Evolutionary conservation across 2,113 vertebrate species (phyloP).

Genomic region (Pavo muticus): DNA sequence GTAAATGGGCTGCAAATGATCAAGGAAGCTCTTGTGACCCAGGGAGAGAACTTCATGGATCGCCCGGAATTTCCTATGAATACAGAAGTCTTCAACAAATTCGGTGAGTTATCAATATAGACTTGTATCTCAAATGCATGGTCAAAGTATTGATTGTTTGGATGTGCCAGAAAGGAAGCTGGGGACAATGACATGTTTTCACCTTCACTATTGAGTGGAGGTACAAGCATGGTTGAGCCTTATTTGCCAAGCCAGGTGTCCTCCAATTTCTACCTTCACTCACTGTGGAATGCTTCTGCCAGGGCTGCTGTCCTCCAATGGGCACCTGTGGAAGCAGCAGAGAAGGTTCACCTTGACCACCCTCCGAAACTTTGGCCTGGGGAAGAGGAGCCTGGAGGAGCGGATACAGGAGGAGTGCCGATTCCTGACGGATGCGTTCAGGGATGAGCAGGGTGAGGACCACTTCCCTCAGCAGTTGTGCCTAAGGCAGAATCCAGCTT

Average conservation of each 20-base stretch:
- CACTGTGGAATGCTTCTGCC: accelerated
- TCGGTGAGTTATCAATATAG: no score
- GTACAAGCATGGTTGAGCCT: background rate
- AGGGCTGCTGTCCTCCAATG: constrained; percentile 74
- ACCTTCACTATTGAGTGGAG: no score
- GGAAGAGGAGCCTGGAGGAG: constrained; percentile 79
- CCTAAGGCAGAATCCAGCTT: background rate
- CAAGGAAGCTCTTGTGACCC: constrained; percentile 82
- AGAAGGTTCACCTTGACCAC: no score
- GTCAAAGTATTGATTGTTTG: no score
- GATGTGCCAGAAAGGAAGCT: no score
- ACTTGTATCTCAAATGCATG: no score
- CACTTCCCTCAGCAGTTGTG: accelerated
- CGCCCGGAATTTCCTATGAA: constrained; percentile 69
- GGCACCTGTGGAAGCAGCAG: background rate
- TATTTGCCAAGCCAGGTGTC: background rate
- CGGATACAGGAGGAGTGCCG: constrained; percentile 81
- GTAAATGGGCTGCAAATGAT: constrained; percentile 75
- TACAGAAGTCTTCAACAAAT: accelerated
- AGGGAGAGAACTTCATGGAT: constrained; percentile 80
- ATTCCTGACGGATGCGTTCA: constrained; percentile 66
- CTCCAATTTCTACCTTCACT: background rate
- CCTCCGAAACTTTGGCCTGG: constrained; percentile 84
- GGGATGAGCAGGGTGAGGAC: constrained; percentile 76
- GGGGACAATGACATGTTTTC: no score